Evolutionary conservation across 1,140 invertebrate genomes (phyloP), one percentile per base, ranked within the genome.

Genomic region (Meteorus sp.): DNA sequence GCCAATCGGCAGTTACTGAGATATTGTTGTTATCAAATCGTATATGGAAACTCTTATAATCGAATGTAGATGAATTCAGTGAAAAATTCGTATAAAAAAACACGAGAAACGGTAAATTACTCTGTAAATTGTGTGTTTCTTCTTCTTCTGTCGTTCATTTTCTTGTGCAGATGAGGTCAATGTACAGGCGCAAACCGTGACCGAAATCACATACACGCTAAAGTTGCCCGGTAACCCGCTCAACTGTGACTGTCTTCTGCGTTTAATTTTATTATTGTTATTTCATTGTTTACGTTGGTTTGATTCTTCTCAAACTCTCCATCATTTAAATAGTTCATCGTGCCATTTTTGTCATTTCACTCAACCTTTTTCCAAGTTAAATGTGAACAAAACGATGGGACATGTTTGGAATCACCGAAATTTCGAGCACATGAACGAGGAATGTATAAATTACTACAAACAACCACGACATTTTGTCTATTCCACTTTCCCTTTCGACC

Each of bases 121-220:
- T 67, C 67, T 67, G 65, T 63, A 63, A 70, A 67, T 62, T 67
- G 56, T 69, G 62, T 63, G 55, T 47, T 61, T 57, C 37, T 57
- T 48, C 44, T 50, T 37, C 27, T 22, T 43, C 62, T 58, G 47
- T 15, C 29, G 29, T 31, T 31, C n/a, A n/a, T 35, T 13, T 35
- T 11, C 9, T 19, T 37, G 7, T 23, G 9, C 11, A 8, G 37
- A n/a, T 25, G 37, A 66, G 76, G 75, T 79, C 77, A 79, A 77
- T 66, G 77, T 77, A 79, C 77, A 79, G 75, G 68, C 77, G 73
- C 65, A 63, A 72, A 73, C 73, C 74, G 75, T 79, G 76, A 79
- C 75, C 75, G 71, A 76, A 78, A 78, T 76, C 76, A 78, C 75
- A 75, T 72, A 76, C 72, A 72, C 73, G 19, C 22, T 9, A 19